Base-by-base conservation (phyloP, 2,113 vertebrate species). In the Trematomus loennbergii region DNA sequence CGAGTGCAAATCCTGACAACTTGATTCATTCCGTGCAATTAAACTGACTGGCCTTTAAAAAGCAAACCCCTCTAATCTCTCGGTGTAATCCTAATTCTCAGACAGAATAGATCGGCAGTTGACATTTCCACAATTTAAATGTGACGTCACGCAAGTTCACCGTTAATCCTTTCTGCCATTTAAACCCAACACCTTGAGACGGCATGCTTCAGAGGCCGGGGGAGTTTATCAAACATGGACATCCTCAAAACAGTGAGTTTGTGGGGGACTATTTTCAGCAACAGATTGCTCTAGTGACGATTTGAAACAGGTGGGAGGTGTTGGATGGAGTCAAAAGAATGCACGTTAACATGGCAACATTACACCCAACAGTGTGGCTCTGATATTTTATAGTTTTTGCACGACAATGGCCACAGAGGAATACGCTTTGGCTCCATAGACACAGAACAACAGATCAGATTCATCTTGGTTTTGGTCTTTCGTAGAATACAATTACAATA, bases 111-210 rank as follows among this genome's bases (percentile, higher is more conserved):
- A 86, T 77, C 58, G 15, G 54, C 69, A 16, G 78, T 79, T 94
- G 92, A 93, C 93, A 94, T 94, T 94, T 92, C 11, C 8, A 81
- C 89, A 83, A 88, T 90, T 82, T 86, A 90, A 90, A 75, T 22
- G n/a, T 91, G 88, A 93, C 85, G 79, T 90, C 90, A 85, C 18
- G 66, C 60, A 60, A 74, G 73, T 22, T 78, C 68, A 43, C 77
- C 8, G 53, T 70, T 91, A 91, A 93, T 92, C 90, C 91, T 82
- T 59, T 67, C 73, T 93, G 91, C 88, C 93, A 93, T 94, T 93
- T 92, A 92, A 93, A 94, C 88, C 84, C 50, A 79, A 91, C 89
- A 94, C 92, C 81, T 85, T 72, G 40, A 84, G 73, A 68, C 52
- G 29, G 67, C 75, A 74, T 29, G 82, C 91, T 80, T 83, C 18